Conservation (phyloP, 2,888 invertebrate genomes). For the Polia nebulosa region DNA sequence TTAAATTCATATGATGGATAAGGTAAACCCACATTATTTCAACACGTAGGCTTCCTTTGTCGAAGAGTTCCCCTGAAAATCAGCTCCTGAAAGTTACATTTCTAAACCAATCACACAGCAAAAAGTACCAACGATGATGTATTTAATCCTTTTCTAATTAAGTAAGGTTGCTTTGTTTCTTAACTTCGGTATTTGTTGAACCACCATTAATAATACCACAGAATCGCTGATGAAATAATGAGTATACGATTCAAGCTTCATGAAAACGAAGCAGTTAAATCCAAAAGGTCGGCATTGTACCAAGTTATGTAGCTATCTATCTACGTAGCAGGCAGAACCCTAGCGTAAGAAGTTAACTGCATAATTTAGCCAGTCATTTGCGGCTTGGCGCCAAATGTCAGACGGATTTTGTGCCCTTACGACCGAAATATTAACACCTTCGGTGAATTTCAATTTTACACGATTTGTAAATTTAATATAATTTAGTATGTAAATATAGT, state of each 20-base stretch:
- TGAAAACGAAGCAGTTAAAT: conserved; percentile 51
- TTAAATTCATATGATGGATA: too few species aligned
- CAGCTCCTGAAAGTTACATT: neutral
- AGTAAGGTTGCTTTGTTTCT: conserved; percentile 7
- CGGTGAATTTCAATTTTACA: conserved; percentile 51
- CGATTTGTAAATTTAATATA: conserved; percentile 55
- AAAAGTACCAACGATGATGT: neutral
- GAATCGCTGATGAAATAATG: conserved; percentile 53
- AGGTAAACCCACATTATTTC: too few species aligned
- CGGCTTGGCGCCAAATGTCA: conserved; percentile 81
- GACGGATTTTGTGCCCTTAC: conserved; percentile 70
- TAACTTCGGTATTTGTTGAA: conserved; percentile 29
- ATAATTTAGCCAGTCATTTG: conserved; percentile 86
- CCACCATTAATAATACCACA: conserved; percentile 24
- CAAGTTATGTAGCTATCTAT: conserved; percentile 27
- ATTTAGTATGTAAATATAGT: conserved; percentile 44
- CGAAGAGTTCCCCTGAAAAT: neutral
- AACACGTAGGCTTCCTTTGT: too few species aligned
- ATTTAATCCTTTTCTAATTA: neutral
- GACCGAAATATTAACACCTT: conserved; percentile 50
- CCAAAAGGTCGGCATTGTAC: conserved; percentile 64
- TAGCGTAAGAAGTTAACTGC: conserved; percentile 79
- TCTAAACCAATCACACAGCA: neutral
- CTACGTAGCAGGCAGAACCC: conserved; percentile 38
- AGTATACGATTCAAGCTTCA: conserved; percentile 42